These are phyloP conservation scores for Euphydryas editha DNA, from an alignment of 2,888 invertebrate species.

Conservation along the genomic window DNA sequence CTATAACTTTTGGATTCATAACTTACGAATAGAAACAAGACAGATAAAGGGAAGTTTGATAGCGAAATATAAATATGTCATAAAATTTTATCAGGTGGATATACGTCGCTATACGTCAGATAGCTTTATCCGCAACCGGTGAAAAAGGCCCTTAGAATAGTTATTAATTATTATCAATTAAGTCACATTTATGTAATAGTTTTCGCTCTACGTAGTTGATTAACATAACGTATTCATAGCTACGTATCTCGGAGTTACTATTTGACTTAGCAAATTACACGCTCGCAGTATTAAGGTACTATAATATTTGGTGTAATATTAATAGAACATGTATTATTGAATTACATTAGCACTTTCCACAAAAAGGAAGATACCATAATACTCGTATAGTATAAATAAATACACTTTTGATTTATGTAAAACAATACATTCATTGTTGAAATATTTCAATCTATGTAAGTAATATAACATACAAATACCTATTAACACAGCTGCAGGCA, in stretches of 20 bases:
- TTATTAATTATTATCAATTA: conserved; percentile 11
- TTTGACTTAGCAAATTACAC: conserved; percentile 10
- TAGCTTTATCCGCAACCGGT: no score
- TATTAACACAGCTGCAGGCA: conserved; percentile 74
- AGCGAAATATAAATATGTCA: no score
- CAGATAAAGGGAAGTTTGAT: no score
- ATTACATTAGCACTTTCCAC: not conserved
- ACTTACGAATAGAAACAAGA: no score
- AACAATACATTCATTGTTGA: not conserved
- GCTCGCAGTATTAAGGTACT: not conserved
- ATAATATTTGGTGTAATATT: not conserved
- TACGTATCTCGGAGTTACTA: conserved; percentile 5
- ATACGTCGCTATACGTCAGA: no score
- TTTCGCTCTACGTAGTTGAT: conserved; percentile 1
- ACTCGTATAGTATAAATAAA: not conserved
- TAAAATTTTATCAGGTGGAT: no score
- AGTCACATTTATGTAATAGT: conserved; percentile 21
- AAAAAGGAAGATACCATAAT: not conserved
- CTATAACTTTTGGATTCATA: no score
- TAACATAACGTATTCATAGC: conserved; percentile 19
- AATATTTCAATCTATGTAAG: conserved; percentile 48
- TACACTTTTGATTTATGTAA: not conserved
- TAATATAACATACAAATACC: conserved; percentile 61
- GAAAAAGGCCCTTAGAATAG: no score
- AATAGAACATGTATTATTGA: not conserved